Evolutionary conservation across 1,140 invertebrate genomes (phyloP), one percentile per base, ranked within the genome.

Genomic region (Heliconius congener): DNA sequence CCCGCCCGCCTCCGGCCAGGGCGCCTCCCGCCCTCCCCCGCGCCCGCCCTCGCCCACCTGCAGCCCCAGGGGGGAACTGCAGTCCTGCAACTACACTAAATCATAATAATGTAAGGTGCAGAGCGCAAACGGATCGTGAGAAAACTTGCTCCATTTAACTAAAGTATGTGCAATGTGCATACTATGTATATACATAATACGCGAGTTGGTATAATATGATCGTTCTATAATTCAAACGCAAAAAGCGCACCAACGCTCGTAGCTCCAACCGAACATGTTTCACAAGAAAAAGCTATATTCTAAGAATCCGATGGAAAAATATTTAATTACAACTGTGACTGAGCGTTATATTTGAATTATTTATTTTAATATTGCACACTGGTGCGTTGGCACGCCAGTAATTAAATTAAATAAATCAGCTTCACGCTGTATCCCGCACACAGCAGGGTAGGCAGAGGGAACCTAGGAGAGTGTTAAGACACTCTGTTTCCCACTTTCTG

Each of bases 31-130:
- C 30, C 74, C 76, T 73, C 39, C 74, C 73, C 71, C 71, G 81
- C 78, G 77, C 60, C 76, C 77, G 27, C 82, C 83, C 76, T 70
- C 76, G 46, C 23, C 52, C 8, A 70, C 74, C 75, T 57, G 23
- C 76, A 72, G 71, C 76, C 8, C 52, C 76, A 76, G 79, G 82
- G 82, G 78, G 79, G 84, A 73, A 78, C 84, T 91, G 91, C 90
- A 91, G 84, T 86, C 82, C 81, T 91, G 90, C 91, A 91, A 90
- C 89, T 84, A 79, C 79, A 86, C 86, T 93, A 93, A 91, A 93
- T 93, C 91, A 93, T 93, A 92, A 91, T 93, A 91, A 92, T 90
- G 87, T 88, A 87, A 93, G 88, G 88, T 90, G 88, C 85, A 84
- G 88, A 88, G 82, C 84, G 87, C 79, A 78, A 86, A 86, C 83